Conservation (phyloP, 1,140 invertebrate species). For the Drosophila lini region DNA sequence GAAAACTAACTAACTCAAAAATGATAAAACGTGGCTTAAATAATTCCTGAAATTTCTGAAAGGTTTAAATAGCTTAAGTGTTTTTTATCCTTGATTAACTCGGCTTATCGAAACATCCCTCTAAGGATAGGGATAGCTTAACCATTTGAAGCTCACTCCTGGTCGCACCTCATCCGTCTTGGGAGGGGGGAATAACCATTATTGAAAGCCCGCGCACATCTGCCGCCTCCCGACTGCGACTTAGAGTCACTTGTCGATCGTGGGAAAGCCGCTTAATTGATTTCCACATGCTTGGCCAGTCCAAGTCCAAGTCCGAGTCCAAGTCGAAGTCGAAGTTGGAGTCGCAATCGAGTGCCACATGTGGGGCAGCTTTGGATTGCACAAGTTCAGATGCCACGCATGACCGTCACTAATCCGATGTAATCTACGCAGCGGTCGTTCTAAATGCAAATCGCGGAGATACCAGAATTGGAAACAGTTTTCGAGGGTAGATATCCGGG, state of each 20-base stretch:
- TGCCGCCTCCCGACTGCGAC: conserved; percentile 12
- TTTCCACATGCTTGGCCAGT: conserved; percentile 63
- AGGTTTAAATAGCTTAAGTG: too few species aligned
- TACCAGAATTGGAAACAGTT: conserved; percentile 1
- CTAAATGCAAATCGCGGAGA: conserved; percentile 21
- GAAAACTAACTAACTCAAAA: too few species aligned
- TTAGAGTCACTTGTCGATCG: conserved; percentile 58
- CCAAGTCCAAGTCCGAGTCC: not conserved
- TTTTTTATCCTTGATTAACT: not conserved
- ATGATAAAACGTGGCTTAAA: not conserved
- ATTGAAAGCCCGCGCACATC: conserved; percentile 14
- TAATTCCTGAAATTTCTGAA: too few species aligned
- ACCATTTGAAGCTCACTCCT: not conserved
- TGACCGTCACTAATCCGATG: conserved; percentile 68
- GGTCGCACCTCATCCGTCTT: conserved; percentile 6
- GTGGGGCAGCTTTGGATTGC: conserved; percentile 41
- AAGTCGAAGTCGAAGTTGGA: conserved; percentile 2
- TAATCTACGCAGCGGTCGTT: conserved; percentile 30
- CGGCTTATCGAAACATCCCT: too few species aligned
- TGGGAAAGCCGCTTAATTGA: conserved; percentile 75
- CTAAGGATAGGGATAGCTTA: not conserved
- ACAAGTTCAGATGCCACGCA: conserved; percentile 65
- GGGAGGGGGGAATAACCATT: not conserved
- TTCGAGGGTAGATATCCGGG: not conserved
- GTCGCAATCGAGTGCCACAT: conserved; percentile 14